A percentile compares a stretch with the other conserved stretches of the same genome.
These are phyloP conservation scores for Misgurnus mizolepis DNA, from an alignment of 2,113 vertebrate genomes.

Conservation along the genomic window DNA sequence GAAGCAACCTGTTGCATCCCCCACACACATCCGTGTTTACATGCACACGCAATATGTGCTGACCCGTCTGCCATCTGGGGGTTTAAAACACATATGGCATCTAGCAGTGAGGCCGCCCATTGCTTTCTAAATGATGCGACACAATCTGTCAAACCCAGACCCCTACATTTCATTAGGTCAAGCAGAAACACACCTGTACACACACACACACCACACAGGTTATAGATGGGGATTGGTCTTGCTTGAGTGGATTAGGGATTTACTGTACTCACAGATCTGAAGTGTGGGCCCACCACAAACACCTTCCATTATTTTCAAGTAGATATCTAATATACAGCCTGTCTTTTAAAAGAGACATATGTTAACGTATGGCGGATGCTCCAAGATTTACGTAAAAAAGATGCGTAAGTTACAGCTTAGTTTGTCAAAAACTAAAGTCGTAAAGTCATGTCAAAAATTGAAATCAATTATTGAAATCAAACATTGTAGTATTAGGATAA, in stretches of 20 bases:
- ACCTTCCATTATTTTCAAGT: conserved; percentile 25
- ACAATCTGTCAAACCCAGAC: conserved; percentile 49
- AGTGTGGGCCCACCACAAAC: conserved; percentile 32
- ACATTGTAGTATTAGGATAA: too few species aligned
- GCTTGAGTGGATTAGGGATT: not conserved
- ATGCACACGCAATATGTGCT: not conserved
- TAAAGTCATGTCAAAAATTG: too few species aligned
- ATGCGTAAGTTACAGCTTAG: too few species aligned
- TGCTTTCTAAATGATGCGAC: conserved; percentile 64
- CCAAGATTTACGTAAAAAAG: too few species aligned
- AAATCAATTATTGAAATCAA: too few species aligned
- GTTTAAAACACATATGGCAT: conserved; percentile 58
- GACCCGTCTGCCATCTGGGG: conserved; percentile 51
- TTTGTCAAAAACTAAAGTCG: too few species aligned
- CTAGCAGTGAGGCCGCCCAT: conserved; percentile 60
- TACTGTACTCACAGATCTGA: conserved; percentile 7
- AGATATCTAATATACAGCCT: not conserved
- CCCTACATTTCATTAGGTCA: conserved; percentile 49
- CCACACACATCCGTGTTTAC: not conserved
- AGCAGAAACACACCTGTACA: conserved; percentile 35
- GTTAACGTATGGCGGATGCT: too few species aligned
- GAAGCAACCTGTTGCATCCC: not conserved
- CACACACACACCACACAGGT: conserved; percentile 12
- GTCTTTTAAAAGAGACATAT: too few species aligned
- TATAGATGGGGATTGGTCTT: conserved; percentile 34